Percentiles rank a stretch among this genome's conserved stretches.
Evolutionary conservation across 2,113 vertebrate species (phyloP).

Genomic region (Zeus faber): DNA sequence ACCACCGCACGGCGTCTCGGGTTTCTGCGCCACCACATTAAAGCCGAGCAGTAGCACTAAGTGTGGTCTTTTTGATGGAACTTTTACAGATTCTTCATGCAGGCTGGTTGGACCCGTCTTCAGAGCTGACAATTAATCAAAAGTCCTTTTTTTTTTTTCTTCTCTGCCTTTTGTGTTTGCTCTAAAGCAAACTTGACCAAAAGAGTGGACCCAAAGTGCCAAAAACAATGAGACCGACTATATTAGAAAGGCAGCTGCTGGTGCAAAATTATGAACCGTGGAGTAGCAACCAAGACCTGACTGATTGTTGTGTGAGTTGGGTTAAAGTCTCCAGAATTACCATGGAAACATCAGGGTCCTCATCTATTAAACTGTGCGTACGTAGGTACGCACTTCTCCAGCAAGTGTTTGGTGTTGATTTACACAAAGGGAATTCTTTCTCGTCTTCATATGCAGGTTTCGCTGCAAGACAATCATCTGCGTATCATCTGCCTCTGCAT

Average conservation of each 20-base stretch:
- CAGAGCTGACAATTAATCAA: constrained; percentile 59
- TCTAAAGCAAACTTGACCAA: constrained; percentile 55
- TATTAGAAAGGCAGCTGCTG: constrained; percentile 67
- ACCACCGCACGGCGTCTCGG: constrained; percentile 56
- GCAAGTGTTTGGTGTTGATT: too few species aligned
- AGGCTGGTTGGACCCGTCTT: constrained; percentile 39
- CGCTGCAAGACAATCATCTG: too few species aligned
- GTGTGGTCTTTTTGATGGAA: constrained; percentile 68
- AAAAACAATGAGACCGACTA: constrained; percentile 47
- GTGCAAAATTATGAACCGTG: constrained; percentile 32
- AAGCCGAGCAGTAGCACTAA: constrained; percentile 59
- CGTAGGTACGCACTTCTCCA: too few species aligned
- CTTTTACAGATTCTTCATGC: constrained; percentile 48
- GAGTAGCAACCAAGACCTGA: constrained; percentile 35
- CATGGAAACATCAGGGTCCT: too few species aligned
- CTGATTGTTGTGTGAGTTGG: constrained; percentile 41
- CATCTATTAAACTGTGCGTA: too few species aligned
- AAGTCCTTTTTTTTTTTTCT: constrained; percentile 39
- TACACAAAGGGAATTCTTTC: too few species aligned
- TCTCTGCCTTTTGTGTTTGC: constrained; percentile 22
- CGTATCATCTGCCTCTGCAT: too few species aligned
- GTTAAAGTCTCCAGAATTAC: too few species aligned
- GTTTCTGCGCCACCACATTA: constrained; percentile 68
- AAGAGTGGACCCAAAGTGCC: constrained; percentile 38
- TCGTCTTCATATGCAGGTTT: too few species aligned